phyloP scores from a whole-genome alignment of 2,888 invertebrate genomes.

The Hesperia comma region DNA sequence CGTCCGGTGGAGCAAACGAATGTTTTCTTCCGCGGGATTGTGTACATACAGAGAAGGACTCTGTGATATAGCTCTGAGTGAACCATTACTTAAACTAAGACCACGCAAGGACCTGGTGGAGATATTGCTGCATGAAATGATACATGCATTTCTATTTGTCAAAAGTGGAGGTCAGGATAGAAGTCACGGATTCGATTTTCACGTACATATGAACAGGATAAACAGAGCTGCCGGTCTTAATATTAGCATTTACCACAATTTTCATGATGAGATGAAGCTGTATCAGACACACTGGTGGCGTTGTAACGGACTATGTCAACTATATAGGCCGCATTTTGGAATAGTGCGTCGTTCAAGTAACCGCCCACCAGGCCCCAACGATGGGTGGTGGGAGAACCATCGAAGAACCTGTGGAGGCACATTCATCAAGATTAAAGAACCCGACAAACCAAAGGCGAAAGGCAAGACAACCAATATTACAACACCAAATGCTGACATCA shows the following conservation, averaged over 20 bases:
- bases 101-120: constrained; percentile 98
- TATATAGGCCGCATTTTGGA: constrained; percentile 92
- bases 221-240: constrained; percentile 93
- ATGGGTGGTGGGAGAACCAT: constrained; percentile 95
- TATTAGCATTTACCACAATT: constrained; percentile 96
- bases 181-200: constrained; percentile 97
- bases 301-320: constrained; percentile 94
- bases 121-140: constrained; percentile 99
- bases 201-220: constrained; percentile 96
- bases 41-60: constrained; percentile 86
- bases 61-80: constrained; percentile 93
- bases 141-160: constrained; percentile 98
- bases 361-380: constrained; percentile 93
- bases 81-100: constrained; percentile 94
- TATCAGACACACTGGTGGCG: constrained; percentile 98
- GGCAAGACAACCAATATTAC: constrained; percentile 43
- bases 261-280: constrained; percentile 95
- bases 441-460: constrained; percentile 74
- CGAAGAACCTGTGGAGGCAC: constrained; percentile 90
- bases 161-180: constrained; percentile 92
- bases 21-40: constrained; percentile 88
- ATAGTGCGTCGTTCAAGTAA: constrained; percentile 94
- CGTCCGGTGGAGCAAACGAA: constrained; percentile 97
- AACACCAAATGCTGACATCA: constrained; percentile 61
- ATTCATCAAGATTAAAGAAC: constrained; percentile 93